Evolutionary conservation across 1,140 invertebrate genomes (phyloP), one percentile per base, ranked within the genome.

Genomic region (Drosophila micromelanica): DNA sequence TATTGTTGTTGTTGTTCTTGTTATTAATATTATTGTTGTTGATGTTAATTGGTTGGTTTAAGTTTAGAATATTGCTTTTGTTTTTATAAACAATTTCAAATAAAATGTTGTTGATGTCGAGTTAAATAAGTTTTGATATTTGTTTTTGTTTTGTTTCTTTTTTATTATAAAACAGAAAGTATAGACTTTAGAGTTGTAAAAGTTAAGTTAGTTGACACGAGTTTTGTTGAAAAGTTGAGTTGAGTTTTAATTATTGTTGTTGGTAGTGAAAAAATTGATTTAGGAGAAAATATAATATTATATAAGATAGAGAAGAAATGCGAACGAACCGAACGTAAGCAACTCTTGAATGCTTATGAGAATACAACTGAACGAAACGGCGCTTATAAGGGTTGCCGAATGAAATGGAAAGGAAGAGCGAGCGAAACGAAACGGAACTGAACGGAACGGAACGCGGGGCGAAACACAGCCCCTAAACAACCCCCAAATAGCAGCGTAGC

Each of bases 281-380:
- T 81, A 87, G 80, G 87, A 91, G 82, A 86, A 87, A 86, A 91
- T 91, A 91, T 91, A 92, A 90, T 92, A 90, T 91, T 92, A 91
- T 92, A 90, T 91, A 92, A 92, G 91, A 92, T 91, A 92, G 91
- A 92, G 91, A 89, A 92, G 91, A 92, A 92, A 91, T 92, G 91
- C 91, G 91, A 92, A 92, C 91, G 91, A 92, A 92, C 91, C 91
- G 91, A 92, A 92, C 90, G 89, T 91, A 92, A 92, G 91, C 91
- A 91, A 92, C 91, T 91, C 91, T 92, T 92, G 90, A 90, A 92
- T 91, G 91, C 82, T 92, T 92, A 92, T 92, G 91, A 92, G 81
- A 74, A 73, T 49, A 42, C 37, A 40, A 61, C 72, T 48, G 42
- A 51, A 72, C 69, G 81, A 90, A 59, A 64, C 62, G 65, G 60